Base-by-base conservation (phyloP, 2,888 invertebrate species). In the Frankliniella intonsa region DNA sequence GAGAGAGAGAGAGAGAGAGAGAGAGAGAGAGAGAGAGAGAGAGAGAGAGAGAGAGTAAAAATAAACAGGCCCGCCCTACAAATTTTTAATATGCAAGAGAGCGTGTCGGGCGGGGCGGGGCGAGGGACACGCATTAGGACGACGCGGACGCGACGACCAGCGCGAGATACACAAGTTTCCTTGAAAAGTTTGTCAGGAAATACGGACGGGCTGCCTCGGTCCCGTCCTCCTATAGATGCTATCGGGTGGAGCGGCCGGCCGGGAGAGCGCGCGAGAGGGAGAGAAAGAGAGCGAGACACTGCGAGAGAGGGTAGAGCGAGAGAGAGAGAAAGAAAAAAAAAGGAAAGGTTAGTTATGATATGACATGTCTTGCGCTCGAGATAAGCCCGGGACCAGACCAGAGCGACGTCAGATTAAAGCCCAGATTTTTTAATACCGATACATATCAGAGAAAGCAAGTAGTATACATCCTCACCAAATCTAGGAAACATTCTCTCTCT, bases 401-500 rank as follows among this genome's bases (percentile, higher is more conserved):
- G 65, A 19, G 38, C 22, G 22, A 11, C n/a, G 69, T 69, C 69
- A 69, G 69, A 69, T 69, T 69, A 69, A 11, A 69, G 22, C 22
- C 69, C 69, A 22, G 69, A 69, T 69, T 69, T 55, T 22, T 69
- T 69, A 69, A 69, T 69, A 22, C 69, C 69, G 69, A 69, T 69
- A 69, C 69, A 69, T 69, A 69, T 69, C 69, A 69, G 69, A 69
- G 69, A 69, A 69, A 69, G 69, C 69, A 69, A 65, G 65, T n/a
- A 65, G 22, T 69, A 69, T 22, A 38, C 38, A 38, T 38, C 38
- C 38, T 38, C 69, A n/a, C 69, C 69, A 22, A 69, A 69, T 69
- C 69, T 69, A 11, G 69, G 22, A 22, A 69, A n/a, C 22, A 69
- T 22, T 55, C 5, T 55, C 9, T 55, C 9, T 55, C 55, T 55